A percentile compares a stretch with the other conserved stretches of the same genome.
phyloP scores from a whole-genome alignment of 2,113 vertebrate genomes.

The Albula glossodonta region DNA sequence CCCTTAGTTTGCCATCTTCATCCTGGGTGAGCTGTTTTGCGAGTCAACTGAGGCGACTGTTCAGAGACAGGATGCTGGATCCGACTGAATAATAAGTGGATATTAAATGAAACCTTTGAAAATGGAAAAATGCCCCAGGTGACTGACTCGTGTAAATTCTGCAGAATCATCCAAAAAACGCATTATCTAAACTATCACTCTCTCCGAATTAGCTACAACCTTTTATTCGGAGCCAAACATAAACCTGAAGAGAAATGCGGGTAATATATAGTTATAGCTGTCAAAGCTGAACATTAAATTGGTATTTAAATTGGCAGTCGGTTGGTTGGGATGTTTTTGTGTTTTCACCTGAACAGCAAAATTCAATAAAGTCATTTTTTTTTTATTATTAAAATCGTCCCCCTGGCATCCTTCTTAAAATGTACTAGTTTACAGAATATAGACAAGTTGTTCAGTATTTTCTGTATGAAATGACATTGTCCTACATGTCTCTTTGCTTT shows the following conservation, averaged over 20 bases:
- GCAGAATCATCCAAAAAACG: slow-evolving; percentile 2
- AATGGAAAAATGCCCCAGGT: slow-evolving; percentile 54
- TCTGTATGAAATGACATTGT: neutral
- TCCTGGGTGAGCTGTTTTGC: slow-evolving; percentile 67
- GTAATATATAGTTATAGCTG: neutral
- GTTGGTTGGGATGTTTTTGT: neutral
- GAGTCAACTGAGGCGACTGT: slow-evolving; percentile 64
- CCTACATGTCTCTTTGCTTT: neutral
- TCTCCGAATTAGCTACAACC: neutral
- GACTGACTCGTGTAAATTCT: slow-evolving; percentile 45
- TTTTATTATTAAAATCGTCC: too few species aligned
- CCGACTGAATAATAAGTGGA: slow-evolving; percentile 61
- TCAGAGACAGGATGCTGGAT: slow-evolving; percentile 63
- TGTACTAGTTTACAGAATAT: too few species aligned
- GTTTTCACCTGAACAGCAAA: neutral
- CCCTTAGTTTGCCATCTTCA: slow-evolving; percentile 48
- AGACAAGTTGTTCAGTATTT: neutral
- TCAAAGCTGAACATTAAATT: neutral
- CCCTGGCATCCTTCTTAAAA: too few species aligned
- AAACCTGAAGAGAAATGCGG: neutral
- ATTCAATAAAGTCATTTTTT: neutral
- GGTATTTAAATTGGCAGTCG: neutral
- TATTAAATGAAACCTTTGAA: slow-evolving; percentile 52
- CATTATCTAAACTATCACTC: slow-evolving; percentile 4
- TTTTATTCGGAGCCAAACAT: neutral